Base-by-base conservation (phyloP, 2,888 invertebrate genomes). In the Philereme vetulata region DNA sequence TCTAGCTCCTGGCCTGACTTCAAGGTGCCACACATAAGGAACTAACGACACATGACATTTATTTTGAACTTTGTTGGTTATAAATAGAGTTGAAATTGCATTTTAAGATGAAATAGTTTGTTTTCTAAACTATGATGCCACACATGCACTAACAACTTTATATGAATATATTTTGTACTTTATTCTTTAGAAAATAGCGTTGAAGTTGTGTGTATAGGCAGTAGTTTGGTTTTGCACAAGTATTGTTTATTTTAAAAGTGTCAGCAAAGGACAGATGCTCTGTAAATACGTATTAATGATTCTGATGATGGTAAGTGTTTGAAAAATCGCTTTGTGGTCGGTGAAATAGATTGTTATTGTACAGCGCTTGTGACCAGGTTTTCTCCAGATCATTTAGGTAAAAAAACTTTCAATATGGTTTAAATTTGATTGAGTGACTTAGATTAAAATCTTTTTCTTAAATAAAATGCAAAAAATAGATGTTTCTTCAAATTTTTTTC, bases 241-340 rank as follows among this genome's bases (percentile, higher is more conserved):
- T 51, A 69, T 71, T 72, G 72, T 73, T 71, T 71, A 64, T 63
- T 68, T 56, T 64, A 56, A 58, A 64, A 62, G 55, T 74, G 74
- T 74, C 72, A 72, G 68, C 51, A 59, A 68, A 72, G 71, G 75
- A 83, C 85, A 86, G 86, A 86, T 86, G 86, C 67, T 71, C 68
- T 66, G 78, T 84, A 82, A 86, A 84, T 84, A 82, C 78, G 72
- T 82, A 85, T 85, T 82, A 85, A 86, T 86, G 84, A 81, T 79
- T 63, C 64, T 55, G 75, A 75, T 78, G 76, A 75, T 77, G 76
- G 72, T 75, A 74, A 75, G 79, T 81, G 72, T 50, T 64, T 62
- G 60, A 66, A 51, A 59, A 65, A 67, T 66, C 56, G 8, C 57
- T 61, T 57, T 64, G 69, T 63, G 60, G 60, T 61, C 40, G 51